Conservation (phyloP, 1,140 invertebrate genomes). For the Frieseomelitta varia region DNA sequence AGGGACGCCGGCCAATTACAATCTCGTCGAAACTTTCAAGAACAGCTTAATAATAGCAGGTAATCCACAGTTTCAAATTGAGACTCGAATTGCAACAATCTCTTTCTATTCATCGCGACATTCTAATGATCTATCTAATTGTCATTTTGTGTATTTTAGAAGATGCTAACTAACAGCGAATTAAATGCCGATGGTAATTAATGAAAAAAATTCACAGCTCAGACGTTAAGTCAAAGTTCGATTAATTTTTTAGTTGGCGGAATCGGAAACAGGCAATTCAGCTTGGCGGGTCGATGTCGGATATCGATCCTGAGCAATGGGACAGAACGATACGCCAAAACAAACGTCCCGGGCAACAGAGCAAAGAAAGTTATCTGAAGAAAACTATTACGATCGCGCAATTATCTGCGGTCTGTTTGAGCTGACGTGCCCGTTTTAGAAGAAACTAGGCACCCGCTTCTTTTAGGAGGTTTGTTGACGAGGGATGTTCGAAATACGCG, state of each 20-base stretch:
- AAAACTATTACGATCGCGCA: conserved; percentile 15
- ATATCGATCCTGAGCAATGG: neutral
- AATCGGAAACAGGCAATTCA: neutral
- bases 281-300: neutral
- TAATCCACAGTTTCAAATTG: neutral
- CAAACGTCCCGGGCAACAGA: neutral
- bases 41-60: neutral
- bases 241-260: neutral
- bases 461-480: neutral
- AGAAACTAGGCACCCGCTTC: neutral
- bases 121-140: too few species aligned
- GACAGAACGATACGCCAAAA: neutral
- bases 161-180: too few species aligned
- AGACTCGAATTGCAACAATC: neutral
- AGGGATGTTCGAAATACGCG: conserved; percentile 21
- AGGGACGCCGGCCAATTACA: neutral
- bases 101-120: too few species aligned
- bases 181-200: too few species aligned
- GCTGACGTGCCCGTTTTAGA: neutral
- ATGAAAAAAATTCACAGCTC: too few species aligned
- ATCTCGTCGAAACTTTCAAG: neutral
- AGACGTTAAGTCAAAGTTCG: too few species aligned
- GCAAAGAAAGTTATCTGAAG: neutral
- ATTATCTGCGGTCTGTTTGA: conserved; percentile 14
- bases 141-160: too few species aligned